Percentiles rank a stretch among this genome's conserved stretches.
phyloP scores from a whole-genome alignment of 2,113 vertebrate species.

The Gasterosteus aculeatus region DNA sequence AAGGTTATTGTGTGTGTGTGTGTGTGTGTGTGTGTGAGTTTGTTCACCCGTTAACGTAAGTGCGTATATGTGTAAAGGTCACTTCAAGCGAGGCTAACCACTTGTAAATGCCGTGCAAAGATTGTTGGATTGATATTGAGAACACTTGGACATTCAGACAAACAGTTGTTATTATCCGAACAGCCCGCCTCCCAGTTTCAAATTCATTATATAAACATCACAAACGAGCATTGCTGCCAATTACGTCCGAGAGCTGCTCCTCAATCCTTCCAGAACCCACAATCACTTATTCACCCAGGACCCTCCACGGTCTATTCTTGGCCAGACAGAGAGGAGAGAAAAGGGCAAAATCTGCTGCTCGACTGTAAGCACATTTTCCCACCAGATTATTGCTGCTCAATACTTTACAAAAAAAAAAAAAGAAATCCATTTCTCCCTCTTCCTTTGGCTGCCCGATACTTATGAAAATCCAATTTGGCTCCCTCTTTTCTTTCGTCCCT shows the following conservation, averaged over 20 bases:
- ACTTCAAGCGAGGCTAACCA: constrained; percentile 59
- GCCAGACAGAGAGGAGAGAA: constrained; percentile 51
- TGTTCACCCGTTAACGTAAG: constrained; percentile 51
- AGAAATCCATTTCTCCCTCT: constrained; percentile 69
- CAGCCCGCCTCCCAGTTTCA: constrained; percentile 13
- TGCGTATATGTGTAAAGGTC: constrained; percentile 71
- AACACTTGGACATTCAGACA: constrained; percentile 46
- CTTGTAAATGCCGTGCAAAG: constrained; percentile 56
- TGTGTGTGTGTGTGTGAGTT: constrained; percentile 46
- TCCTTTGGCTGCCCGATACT: constrained; percentile 73
- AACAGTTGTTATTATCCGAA: constrained; percentile 44
- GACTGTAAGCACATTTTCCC: constrained; percentile 73
- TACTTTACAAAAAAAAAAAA: constrained; percentile 57
- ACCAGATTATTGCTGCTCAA: constrained; percentile 76
- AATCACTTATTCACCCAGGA: constrained; percentile 47
- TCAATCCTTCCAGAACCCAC: constrained; percentile 40
- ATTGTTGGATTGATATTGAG: constrained; percentile 68
- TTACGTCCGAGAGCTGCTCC: constrained; percentile 37
- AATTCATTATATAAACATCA: constrained; percentile 28
- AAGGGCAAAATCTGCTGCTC: constrained; percentile 69
- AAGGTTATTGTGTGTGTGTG: constrained; percentile 76
- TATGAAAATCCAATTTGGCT: constrained; percentile 78
- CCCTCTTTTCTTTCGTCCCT: constrained; percentile 65
- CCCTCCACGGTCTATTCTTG: constrained; percentile 54
- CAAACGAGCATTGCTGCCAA: constrained; percentile 38